phyloP scores from a whole-genome alignment of 2,113 vertebrate species.

The Triplophysa dalaica region DNA sequence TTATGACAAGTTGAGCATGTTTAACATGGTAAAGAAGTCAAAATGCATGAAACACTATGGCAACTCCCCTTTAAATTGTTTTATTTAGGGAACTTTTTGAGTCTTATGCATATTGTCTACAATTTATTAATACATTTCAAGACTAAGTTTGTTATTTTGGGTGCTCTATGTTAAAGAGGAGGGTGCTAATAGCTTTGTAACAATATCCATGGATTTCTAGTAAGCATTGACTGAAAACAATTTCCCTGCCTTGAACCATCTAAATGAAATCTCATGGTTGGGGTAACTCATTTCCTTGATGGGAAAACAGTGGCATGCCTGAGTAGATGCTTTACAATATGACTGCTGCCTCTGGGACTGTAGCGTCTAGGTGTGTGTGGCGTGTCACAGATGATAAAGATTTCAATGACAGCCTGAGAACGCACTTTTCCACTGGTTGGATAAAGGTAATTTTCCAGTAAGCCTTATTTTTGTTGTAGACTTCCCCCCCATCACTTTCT shows the following conservation, averaged over 20 bases:
- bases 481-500: background rate
- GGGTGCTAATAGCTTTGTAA: background rate
- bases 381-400: background rate
- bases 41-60: too few species aligned
- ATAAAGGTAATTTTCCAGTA: background rate
- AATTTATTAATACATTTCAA: background rate
- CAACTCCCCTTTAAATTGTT: too few species aligned
- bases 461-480: background rate
- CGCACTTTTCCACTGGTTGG: background rate
- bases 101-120: background rate
- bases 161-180: background rate
- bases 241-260: background rate
- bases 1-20: too few species aligned
- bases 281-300: constrained; percentile 37
- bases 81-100: background rate
- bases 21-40: too few species aligned
- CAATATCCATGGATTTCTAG: background rate
- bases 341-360: constrained; percentile 22
- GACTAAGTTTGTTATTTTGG: background rate
- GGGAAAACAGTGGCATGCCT: too few species aligned
- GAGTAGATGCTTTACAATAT: background rate
- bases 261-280: constrained; percentile 17
- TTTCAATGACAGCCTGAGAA: background rate
- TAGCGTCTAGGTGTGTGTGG: background rate
- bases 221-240: background rate